Evolutionary conservation across 2,888 invertebrate genomes (phyloP), one percentile per base, ranked within the genome.

Genomic region (Anthophora plumipes): DNA sequence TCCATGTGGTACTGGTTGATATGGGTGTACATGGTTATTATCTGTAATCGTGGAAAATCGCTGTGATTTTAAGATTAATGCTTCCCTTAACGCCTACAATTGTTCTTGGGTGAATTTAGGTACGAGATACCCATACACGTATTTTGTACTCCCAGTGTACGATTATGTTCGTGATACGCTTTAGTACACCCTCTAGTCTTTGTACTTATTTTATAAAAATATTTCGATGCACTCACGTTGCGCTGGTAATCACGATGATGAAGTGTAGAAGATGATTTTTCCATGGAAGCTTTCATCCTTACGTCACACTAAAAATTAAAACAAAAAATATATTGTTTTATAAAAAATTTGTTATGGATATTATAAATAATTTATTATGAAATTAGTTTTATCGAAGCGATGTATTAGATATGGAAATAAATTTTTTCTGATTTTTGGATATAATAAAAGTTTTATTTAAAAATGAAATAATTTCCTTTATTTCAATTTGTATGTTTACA

Each of bases 1-100:
- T 17, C 22, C 39, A 31, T 17, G 17, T n/a, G 31, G 4, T 17
- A 12, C n/a, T 37, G 43, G 25, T 63, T 46, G 37, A 57, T 63
- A 43, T 14, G 43, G 55, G 43, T 14, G 8, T 43, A 59, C 43
- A 37, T 46, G 57, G 46, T 72, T 59, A 80, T 67, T 77, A 77
- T 70, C 59, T 17, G 6, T 25, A 11, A 14, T 63, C 22, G 48
- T 22, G 37, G 60, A 48, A 57, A 63, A 77, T 66, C 7, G 22
- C 48, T 57, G 48, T 46, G 61, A 79, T 70, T 61, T 66, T 37
- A 14, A 60, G 37, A 69, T 78, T 63, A 78, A 55, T 20, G 0
- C 22, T 43, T n/a, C 12, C n/a, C 20, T 20, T 6, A 25, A 17
- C 12, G 41, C 5, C 41, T 7, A 22, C 31, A 0, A 54, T 54